These are phyloP conservation scores for Lepus americanus DNA, from an alignment of 2,113 vertebrate genomes.

Conservation along the genomic window DNA sequence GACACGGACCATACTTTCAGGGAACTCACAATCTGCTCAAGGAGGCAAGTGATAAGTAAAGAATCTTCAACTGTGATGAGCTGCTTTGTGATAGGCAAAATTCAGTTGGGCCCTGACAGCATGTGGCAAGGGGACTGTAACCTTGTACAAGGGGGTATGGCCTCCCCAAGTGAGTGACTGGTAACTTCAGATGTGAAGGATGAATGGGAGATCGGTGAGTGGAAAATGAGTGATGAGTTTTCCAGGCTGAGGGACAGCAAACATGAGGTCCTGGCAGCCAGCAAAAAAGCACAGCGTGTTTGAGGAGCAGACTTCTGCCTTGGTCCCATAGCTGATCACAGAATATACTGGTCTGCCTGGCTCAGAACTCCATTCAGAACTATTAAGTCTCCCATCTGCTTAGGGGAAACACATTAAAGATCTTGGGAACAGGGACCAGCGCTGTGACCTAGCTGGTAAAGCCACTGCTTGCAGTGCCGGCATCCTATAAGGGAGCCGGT, in stretches of 20 bases:
- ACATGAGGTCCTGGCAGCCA: not conserved
- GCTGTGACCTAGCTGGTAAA: too few relatives aligned
- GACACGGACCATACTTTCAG: not conserved
- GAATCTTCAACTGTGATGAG: not conserved
- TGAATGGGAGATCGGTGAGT: not conserved
- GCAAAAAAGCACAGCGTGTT: not conserved
- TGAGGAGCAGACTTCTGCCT: not conserved
- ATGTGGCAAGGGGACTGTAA: not conserved
- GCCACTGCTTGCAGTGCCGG: too few relatives aligned
- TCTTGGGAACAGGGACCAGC: too few relatives aligned
- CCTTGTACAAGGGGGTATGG: not conserved
- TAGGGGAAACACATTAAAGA: not conserved
- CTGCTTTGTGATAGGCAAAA: not conserved
- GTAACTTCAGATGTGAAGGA: not conserved
- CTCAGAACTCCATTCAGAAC: not conserved
- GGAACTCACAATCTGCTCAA: not conserved
- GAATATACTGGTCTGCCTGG: not conserved
- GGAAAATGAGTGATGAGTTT: not conserved
- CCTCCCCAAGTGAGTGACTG: not conserved
- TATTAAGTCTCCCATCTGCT: not conserved
- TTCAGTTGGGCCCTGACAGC: not conserved
- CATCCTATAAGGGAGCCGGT: too few relatives aligned
- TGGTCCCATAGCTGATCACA: not conserved
- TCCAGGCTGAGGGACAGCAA: not conserved
- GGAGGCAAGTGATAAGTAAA: not conserved